Percentiles rank a stretch among this genome's conserved stretches.
These are phyloP conservation scores for Thera britannica DNA, from an alignment of 2,888 invertebrate genomes.

Conservation along the genomic window DNA sequence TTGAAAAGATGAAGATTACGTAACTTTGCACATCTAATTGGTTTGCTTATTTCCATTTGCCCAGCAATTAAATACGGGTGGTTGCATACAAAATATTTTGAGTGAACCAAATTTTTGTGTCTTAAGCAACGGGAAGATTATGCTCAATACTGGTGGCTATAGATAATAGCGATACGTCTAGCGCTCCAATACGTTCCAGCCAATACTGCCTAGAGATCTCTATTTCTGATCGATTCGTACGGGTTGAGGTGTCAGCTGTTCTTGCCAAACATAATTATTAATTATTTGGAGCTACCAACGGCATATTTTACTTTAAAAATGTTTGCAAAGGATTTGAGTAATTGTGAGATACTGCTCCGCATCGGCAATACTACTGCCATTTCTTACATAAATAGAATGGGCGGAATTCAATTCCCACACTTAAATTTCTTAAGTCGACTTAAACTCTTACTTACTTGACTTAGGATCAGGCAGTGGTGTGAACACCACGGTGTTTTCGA, in stretches of 20 bases:
- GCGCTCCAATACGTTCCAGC: neutral
- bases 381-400: neutral
- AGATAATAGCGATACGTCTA: neutral
- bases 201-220: neutral
- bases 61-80: neutral
- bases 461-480: constrained; percentile 8
- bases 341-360: constrained; percentile 1
- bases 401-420: too few relatives aligned
- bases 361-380: neutral
- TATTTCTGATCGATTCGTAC: neutral
- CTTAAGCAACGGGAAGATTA: neutral
- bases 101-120: constrained; percentile 1
- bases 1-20: neutral
- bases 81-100: constrained; percentile 1
- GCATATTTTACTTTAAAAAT: neutral
- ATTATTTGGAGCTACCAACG: neutral
- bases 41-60: neutral
- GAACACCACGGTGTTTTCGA: neutral
- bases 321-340: neutral
- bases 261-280: neutral
- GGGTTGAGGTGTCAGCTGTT: neutral
- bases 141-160: neutral
- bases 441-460: neutral
- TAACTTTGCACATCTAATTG: neutral
- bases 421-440: too few relatives aligned